Evolutionary conservation across 2,888 invertebrate species (phyloP).

Genomic region (Leucoptera coffeella): DNA sequence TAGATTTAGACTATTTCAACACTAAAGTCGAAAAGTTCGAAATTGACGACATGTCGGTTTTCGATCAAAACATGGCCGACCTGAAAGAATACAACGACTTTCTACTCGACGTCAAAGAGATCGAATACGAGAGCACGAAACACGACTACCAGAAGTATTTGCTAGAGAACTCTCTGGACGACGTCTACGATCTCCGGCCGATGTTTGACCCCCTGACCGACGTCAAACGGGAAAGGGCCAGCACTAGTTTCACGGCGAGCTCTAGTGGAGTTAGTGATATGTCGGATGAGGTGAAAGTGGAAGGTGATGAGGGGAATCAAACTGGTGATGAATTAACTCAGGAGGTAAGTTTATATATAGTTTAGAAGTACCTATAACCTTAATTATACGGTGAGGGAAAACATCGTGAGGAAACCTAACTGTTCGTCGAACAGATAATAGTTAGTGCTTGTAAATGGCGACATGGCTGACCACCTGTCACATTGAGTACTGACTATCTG

Average conservation of each 20-base stretch:
- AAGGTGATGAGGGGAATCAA: conserved; percentile 39
- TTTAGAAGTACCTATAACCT: background rate
- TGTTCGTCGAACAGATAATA: no score
- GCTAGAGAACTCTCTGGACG: conserved; percentile 36
- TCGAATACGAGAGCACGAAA: conserved; percentile 33
- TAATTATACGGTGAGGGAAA: no score
- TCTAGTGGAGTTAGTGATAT: conserved; percentile 47
- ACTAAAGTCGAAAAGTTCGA: conserved; percentile 25
- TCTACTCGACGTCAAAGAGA: conserved; percentile 25
- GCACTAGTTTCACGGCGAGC: conserved; percentile 45
- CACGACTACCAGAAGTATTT: conserved; percentile 34
- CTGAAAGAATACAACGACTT: conserved; percentile 46
- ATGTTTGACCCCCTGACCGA: conserved; percentile 34
- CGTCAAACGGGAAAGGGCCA: conserved; percentile 41
- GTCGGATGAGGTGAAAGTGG: conserved; percentile 35
- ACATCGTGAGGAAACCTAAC: no score
- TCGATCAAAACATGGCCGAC: conserved; percentile 54
- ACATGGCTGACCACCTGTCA: no score
- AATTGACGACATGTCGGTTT: conserved; percentile 35
- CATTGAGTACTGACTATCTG: no score
- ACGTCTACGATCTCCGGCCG: conserved; percentile 29
- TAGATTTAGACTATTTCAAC: conserved; percentile 34
- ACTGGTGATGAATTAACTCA: conserved; percentile 45
- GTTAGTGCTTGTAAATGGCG: no score
- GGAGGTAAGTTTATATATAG: conserved; percentile 25